Percentiles rank a stretch among this genome's conserved stretches.
phyloP scores from a whole-genome alignment of 2,113 vertebrate species.

The Circaetus cinerascens region DNA sequence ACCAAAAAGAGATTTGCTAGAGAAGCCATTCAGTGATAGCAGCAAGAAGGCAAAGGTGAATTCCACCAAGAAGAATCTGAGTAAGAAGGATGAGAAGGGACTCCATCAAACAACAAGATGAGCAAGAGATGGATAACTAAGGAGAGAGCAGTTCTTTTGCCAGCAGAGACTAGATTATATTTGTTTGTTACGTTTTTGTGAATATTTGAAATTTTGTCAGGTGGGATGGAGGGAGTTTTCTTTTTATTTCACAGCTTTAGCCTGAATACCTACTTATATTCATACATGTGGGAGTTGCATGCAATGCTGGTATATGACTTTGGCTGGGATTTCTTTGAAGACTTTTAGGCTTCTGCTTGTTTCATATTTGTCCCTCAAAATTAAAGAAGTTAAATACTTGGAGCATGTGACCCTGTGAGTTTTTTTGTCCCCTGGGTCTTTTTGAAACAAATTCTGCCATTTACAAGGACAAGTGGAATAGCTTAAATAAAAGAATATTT shows the following conservation, averaged over 20 bases:
- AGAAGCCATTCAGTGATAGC: not conserved
- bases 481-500: not conserved
- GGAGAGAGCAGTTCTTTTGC: not conserved
- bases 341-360: not conserved
- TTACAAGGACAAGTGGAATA: not conserved
- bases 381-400: not conserved
- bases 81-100: not conserved
- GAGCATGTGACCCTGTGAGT: not conserved
- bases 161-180: not conserved
- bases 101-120: not conserved
- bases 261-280: not conserved
- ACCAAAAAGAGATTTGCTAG: not conserved
- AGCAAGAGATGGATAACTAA: not conserved
- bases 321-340: not conserved
- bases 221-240: not conserved
- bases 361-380: not conserved
- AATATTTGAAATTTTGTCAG: not conserved
- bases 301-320: not conserved
- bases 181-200: not conserved
- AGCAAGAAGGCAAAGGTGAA: not conserved
- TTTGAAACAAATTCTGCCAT: not conserved
- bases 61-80: not conserved
- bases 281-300: not conserved
- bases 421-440: not conserved
- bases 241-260: not conserved